These are phyloP conservation scores for Argyrosomus japonicus DNA, from an alignment of 2,113 vertebrate genomes.

Conservation along the genomic window DNA sequence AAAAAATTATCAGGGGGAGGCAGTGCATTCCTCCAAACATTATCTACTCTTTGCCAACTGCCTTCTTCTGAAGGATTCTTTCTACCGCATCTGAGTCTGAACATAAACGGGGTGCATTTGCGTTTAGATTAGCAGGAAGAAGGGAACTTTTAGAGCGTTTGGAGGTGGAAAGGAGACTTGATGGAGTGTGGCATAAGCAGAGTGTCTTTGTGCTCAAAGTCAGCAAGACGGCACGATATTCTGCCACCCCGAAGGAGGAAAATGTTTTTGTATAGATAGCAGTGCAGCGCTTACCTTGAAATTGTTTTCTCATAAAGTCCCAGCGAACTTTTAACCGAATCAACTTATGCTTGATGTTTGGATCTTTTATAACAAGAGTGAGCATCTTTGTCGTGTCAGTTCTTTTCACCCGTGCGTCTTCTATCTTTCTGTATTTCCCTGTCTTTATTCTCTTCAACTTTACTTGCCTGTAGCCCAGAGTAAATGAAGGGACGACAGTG, in stretches of 20 bases:
- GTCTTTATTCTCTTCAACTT: background rate
- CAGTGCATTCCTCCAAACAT: slow-evolving; percentile 61
- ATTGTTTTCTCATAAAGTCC: slow-evolving; percentile 14
- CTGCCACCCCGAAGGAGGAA: slow-evolving; percentile 38
- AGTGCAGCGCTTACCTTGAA: slow-evolving; percentile 33
- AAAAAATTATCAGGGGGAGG: slow-evolving; percentile 62
- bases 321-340: slow-evolving; percentile 11
- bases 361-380: background rate
- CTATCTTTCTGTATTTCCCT: background rate
- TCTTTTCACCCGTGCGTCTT: background rate
- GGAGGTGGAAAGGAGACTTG: slow-evolving; percentile 60
- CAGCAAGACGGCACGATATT: slow-evolving; percentile 21
- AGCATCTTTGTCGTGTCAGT: background rate
- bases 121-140: slow-evolving; percentile 75
- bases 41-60: slow-evolving; percentile 65
- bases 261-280: slow-evolving; percentile 35
- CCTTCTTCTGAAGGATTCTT: slow-evolving; percentile 49
- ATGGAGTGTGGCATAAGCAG: slow-evolving; percentile 60
- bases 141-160: slow-evolving; percentile 51
- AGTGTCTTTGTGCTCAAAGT: slow-evolving; percentile 46
- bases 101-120: slow-evolving; percentile 70
- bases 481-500: background rate
- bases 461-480: background rate
- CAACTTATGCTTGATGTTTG: background rate
- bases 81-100: slow-evolving; percentile 39